These are phyloP conservation scores for Tenodera sinensis DNA, from an alignment of 2,888 invertebrate genomes.

Conservation along the genomic window DNA sequence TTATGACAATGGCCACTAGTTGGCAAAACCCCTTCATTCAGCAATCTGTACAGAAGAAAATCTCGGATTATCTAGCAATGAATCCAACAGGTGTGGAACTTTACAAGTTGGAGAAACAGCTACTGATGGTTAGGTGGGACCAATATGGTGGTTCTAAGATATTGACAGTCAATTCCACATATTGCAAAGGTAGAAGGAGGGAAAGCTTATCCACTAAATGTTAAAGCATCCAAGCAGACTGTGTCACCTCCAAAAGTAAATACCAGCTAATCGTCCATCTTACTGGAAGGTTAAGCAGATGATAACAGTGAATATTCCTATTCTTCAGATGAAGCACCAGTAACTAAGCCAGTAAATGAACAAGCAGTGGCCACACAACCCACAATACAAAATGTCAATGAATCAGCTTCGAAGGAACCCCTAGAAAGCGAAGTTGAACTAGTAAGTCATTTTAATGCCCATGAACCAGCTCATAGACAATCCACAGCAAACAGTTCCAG, in stretches of 20 bases:
- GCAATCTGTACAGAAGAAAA: no score
- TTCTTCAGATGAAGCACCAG: background rate
- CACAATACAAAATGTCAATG: no score
- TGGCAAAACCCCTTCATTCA: no score
- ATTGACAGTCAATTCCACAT: background rate
- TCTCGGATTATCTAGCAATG: no score
- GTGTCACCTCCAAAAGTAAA: background rate
- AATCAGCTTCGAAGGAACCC: background rate
- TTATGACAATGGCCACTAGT: no score
- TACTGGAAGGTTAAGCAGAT: background rate
- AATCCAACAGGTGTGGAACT: background rate
- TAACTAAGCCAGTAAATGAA: background rate
- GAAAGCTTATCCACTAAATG: background rate
- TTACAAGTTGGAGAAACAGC: background rate
- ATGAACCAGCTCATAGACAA: no score
- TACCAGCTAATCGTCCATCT: background rate
- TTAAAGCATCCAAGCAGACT: background rate
- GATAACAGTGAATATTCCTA: background rate
- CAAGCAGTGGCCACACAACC: background rate
- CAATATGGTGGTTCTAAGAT: background rate
- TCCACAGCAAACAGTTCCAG: no score
- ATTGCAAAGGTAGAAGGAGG: background rate
- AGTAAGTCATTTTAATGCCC: no score
- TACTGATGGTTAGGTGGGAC: background rate
- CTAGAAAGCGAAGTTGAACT: no score